A percentile compares a stretch with the other conserved stretches of the same genome.
phyloP scores from a whole-genome alignment of 2,888 invertebrate genomes.

The Amiota communis region DNA sequence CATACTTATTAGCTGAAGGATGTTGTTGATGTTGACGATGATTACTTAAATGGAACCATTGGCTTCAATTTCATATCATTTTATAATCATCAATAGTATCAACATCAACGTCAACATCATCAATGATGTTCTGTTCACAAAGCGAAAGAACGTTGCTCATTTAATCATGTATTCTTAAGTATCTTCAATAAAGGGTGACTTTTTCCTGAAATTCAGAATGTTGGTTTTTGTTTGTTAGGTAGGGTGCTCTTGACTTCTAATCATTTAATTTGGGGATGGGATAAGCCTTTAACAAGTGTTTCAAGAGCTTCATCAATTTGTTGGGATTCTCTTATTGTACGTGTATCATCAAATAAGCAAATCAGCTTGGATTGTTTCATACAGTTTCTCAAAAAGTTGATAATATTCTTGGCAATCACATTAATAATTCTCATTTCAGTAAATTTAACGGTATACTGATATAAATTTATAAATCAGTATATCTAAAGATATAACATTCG shows the following conservation, averaged over 20 bases:
- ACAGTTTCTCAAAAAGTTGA: too few species aligned
- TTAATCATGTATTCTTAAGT: background rate
- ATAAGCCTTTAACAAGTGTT: too few species aligned
- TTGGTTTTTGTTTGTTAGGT: conserved; percentile 8
- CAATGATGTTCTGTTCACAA: conserved; percentile 41
- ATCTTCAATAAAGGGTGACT: background rate
- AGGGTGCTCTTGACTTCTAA: conserved; percentile 45
- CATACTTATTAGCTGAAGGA: background rate
- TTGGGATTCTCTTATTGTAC: background rate
- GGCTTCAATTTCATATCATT: conserved; percentile 66
- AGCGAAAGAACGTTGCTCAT: background rate
- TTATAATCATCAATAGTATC: conserved; percentile 58
- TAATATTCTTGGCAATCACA: too few species aligned
- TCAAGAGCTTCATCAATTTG: conserved; percentile 1
- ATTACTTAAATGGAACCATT: conserved; percentile 61
- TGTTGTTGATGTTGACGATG: conserved; percentile 27
- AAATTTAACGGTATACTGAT: too few species aligned
- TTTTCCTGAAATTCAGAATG: background rate
- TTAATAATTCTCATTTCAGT: too few species aligned
- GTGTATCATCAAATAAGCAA: too few species aligned
- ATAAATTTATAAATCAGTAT: too few species aligned
- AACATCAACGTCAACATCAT: conserved; percentile 30
- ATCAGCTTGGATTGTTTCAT: conserved; percentile 28
- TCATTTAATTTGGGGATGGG: conserved; percentile 15
- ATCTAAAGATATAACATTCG: too few species aligned